Evolutionary conservation across 2,113 vertebrate genomes (phyloP), one percentile per base, ranked within the genome.

Genomic region (Tachycineta bicolor): DNA sequence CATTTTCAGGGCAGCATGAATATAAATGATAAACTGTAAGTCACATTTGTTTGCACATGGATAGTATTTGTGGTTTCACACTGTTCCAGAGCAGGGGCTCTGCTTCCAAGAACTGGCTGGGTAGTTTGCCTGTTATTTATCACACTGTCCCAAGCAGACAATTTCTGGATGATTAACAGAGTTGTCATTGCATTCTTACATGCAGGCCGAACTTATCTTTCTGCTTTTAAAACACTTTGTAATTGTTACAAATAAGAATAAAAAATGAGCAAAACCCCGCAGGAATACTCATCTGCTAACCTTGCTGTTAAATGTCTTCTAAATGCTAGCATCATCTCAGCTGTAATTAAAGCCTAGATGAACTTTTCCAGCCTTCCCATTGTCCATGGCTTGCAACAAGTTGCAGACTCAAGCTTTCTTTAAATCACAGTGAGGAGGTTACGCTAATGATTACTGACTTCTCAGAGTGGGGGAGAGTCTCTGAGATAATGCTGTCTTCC

Each of bases 21-120:
- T 78, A 89, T 86, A 91, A 94, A 84, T 69, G 89, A 95, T 94
- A 95, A 94, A 94, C 96, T 92, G 39, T 85, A 93, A 90, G 91
- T 87, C 79, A 83, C 77, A 93, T 83, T 92, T 96, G 83, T 84
- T 94, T 93, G 75, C 91, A 94, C 74, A 83, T 46, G 84, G 91
- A 81, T 19, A 95, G 50, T 70, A 29, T 93, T 83, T 80, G 55
- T 83, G 87, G 63, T 82, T 88, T 78, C 87, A 85, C 85, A 62
- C 79, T 91, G 91, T 85, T 94, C 91, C 89, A 79, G 59, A 92
- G 67, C 63, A 77, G 64, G 44, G 87, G 34, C 62, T 91, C 69
- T 70, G 59, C 75, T 96, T 95, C 97, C 96, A 84, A 92, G 91
- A 94, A 76, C 58, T 47, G 59, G 29, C 39, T 37, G 74, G 44